phyloP scores from a whole-genome alignment of 2,797 vertebrate species.

The Rhabdophis nuchalis region DNA sequence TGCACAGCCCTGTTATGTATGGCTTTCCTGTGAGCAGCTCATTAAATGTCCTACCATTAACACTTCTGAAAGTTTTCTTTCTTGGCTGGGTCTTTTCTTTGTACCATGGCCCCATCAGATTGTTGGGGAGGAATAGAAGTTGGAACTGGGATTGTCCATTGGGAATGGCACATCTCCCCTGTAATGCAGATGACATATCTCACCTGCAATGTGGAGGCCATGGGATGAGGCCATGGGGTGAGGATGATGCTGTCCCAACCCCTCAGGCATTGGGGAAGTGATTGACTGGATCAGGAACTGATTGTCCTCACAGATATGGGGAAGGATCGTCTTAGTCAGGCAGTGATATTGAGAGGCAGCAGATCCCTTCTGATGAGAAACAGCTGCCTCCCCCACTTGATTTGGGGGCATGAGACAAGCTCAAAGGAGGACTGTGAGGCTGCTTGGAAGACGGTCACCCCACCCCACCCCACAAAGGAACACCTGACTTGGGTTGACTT shows the following conservation, averaged over 20 bases:
- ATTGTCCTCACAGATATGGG: not conserved
- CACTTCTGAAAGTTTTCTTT: not conserved
- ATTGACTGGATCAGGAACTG: rapidly evolving
- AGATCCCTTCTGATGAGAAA: not conserved
- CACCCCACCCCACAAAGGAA: too few species aligned
- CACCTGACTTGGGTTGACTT: too few species aligned
- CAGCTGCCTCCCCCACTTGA: not conserved
- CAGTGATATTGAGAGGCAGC: not conserved
- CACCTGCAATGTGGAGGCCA: not conserved
- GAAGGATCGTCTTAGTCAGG: not conserved
- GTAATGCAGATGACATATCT: not conserved
- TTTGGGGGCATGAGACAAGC: not conserved
- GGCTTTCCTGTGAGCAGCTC: not conserved
- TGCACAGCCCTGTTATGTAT: not conserved
- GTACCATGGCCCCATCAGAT: not conserved
- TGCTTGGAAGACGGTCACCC: too few species aligned
- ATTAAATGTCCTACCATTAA: not conserved
- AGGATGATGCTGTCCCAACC: not conserved
- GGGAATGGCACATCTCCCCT: not conserved
- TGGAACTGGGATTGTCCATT: rapidly evolving
- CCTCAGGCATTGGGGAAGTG: not conserved
- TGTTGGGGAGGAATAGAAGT: not conserved
- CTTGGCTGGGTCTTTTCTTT: not conserved
- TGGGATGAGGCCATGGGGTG: too few species aligned
- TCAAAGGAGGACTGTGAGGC: too few species aligned